Conservation (phyloP, 2,113 vertebrate genomes). For the Butorides virescens region DNA sequence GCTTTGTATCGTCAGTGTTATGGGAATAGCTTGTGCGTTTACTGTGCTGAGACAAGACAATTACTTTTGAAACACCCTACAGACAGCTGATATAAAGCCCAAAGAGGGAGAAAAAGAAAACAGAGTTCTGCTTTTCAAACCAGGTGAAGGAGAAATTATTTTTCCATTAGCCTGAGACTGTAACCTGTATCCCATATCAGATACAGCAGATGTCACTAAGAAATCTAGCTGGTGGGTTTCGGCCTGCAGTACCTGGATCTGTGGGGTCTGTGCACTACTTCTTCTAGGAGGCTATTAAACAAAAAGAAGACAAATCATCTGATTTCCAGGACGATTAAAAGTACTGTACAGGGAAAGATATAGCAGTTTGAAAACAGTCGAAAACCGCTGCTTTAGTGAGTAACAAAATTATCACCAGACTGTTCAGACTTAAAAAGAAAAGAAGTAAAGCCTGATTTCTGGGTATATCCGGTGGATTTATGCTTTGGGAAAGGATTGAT, state of each 20-base stretch:
- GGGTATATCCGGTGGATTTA: background rate
- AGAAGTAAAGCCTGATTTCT: background rate
- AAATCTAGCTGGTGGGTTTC: background rate
- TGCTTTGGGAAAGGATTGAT: background rate
- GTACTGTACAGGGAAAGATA: background rate
- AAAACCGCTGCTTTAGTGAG: background rate
- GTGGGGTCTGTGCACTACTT: background rate
- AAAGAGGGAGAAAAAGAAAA: background rate
- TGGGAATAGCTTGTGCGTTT: conserved; percentile 36
- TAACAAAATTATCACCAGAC: background rate
- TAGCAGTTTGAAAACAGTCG: background rate
- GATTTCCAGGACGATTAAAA: background rate
- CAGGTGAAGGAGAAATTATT: background rate
- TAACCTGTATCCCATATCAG: background rate
- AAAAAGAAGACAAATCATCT: background rate
- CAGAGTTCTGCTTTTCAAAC: background rate
- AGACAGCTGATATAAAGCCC: background rate
- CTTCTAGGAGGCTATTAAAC: background rate
- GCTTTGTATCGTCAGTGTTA: background rate
- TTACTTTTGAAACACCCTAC: conserved; percentile 19
- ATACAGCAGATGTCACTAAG: background rate
- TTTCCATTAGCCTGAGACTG: background rate
- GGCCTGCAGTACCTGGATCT: background rate
- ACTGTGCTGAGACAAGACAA: conserved; percentile 11
- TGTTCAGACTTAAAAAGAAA: background rate